Evolutionary conservation across 2,888 invertebrate species (phyloP), one percentile per base, ranked within the genome.

Genomic region (Zaprionus bogoriensis): DNA sequence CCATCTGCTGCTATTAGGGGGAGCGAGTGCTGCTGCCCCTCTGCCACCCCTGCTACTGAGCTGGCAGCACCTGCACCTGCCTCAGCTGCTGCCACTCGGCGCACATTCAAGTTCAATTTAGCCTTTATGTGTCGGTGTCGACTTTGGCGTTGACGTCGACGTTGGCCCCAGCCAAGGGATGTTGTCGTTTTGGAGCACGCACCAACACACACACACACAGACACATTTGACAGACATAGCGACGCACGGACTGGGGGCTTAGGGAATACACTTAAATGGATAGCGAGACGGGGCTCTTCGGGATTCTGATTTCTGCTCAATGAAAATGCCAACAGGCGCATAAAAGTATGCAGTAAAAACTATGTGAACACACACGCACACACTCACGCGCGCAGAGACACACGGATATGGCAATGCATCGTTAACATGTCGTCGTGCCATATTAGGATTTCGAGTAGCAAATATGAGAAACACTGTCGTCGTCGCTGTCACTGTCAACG

Each of bases 41-140:
- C 39, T 25, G 38, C 30, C 53, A 3, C 42, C 20, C 7, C 44
- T n/a, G n/a, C 20, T 2, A 2, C 30, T 6, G n/a, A n/a, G n/a
- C n/a, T n/a, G n/a, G n/a, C n/a, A n/a, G n/a, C n/a, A n/a, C n/a
- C n/a, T n/a, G n/a, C 51, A 46, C 54, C 47, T 74, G 52, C 47
- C 46, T 17, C 32, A 14, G 32, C 17, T 36, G 14, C 32, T 46
- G 54, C 50, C 79, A 78, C 62, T 59, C 67, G 79, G 62, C 64
- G 67, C 62, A 70, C 79, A 77, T 78, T 79, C 65, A 73, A 61
- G 73, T 75, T 73, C 83, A 83, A 81, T 83, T 79, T 83, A 63
- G 79, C 75, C 83, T 73, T 83, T 73, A 79, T 79, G 77, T 68
- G 68, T 71, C 71, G 70, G 51, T 60, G 54, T 52, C 30, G 36